Evolutionary conservation across 2,888 invertebrate genomes (phyloP).

Genomic region (Caenorhabditis zanzibari): DNA sequence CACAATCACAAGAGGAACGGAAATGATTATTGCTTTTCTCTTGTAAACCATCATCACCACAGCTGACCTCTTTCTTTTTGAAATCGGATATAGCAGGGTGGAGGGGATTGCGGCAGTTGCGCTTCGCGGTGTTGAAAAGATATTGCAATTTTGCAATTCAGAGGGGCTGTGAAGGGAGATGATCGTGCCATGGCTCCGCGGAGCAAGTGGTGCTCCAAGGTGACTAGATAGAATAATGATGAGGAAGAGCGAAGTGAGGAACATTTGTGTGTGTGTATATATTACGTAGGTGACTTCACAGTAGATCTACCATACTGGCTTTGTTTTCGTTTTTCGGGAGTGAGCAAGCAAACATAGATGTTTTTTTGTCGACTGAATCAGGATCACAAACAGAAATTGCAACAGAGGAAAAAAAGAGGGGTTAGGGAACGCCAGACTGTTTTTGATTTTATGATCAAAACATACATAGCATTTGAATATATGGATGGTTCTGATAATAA

Average conservation of each 20-base stretch:
- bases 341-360: background rate
- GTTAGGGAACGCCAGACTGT: background rate
- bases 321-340: slow-evolving; percentile 7
- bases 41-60: slow-evolving; percentile 16
- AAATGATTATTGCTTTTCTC: slow-evolving; percentile 32
- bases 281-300: slow-evolving; percentile 12
- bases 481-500: too few species aligned
- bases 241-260: background rate
- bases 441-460: background rate
- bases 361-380: background rate
- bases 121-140: slow-evolving; percentile 22
- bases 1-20: slow-evolving; percentile 10
- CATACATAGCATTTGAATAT: background rate
- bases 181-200: slow-evolving; percentile 22
- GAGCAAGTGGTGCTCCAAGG: background rate
- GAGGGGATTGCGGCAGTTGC: background rate
- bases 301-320: background rate
- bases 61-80: slow-evolving; percentile 55
- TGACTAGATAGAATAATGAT: background rate
- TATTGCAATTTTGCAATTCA: slow-evolving; percentile 38
- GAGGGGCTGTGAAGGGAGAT: slow-evolving; percentile 9
- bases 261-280: background rate
- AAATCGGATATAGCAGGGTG: slow-evolving; percentile 37
- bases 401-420: background rate
- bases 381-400: background rate